phyloP scores from a whole-genome alignment of 2,888 invertebrate genomes.

The Oscheius myriophilus region DNA sequence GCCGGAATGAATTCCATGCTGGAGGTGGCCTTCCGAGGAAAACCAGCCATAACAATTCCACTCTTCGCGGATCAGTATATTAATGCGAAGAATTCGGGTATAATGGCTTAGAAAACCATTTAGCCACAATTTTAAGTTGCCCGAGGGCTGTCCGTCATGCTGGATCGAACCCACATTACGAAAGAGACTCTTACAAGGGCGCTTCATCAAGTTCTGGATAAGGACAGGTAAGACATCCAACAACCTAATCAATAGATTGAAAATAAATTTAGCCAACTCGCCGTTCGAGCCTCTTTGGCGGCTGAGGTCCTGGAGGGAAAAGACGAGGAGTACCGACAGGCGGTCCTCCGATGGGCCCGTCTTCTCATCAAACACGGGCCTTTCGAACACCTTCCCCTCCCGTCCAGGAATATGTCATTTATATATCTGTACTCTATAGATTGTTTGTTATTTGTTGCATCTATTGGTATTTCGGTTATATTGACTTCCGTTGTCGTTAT shows the following conservation, averaged over 20 bases:
- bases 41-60: constrained; percentile 22
- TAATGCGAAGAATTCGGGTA: constrained; percentile 20
- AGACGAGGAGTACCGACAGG: not conserved
- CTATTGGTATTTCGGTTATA: too few species aligned
- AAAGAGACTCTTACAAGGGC: constrained; percentile 10
- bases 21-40: constrained; percentile 19
- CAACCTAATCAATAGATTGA: too few species aligned
- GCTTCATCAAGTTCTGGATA: constrained; percentile 9
- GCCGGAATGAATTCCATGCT: constrained; percentile 28
- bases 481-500: too few species aligned
- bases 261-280: not conserved
- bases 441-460: too few species aligned
- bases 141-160: constrained; percentile 11
- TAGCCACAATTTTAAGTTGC: too few species aligned
- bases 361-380: not conserved
- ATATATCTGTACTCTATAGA: too few species aligned
- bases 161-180: not conserved
- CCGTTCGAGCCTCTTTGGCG: not conserved
- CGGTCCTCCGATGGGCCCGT: not conserved
- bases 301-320: not conserved
- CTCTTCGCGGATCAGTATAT: constrained; percentile 27
- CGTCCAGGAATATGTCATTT: not conserved
- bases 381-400: not conserved
- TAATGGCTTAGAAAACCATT: too few species aligned
- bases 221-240: not conserved